Evolutionary conservation across 2,113 vertebrate species (phyloP).

Genomic region (Arothron firmamentum): DNA sequence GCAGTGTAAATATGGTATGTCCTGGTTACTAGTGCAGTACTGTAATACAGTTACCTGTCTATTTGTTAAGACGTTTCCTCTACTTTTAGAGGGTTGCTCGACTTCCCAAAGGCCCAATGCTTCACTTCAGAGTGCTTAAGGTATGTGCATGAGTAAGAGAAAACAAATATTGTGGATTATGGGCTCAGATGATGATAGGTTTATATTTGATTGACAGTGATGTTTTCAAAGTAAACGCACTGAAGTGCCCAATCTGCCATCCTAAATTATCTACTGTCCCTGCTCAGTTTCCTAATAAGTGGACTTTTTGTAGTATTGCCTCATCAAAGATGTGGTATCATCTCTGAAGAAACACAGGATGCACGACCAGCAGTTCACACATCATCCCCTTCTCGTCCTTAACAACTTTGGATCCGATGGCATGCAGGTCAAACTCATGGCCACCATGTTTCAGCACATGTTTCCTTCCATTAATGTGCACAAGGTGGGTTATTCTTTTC

Average conservation of each 20-base stretch:
- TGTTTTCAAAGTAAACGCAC: slow-evolving; percentile 74
- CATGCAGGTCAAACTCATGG: slow-evolving; percentile 91
- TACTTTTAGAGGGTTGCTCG: slow-evolving; percentile 81
- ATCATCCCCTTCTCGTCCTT: slow-evolving; percentile 86
- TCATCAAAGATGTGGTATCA: slow-evolving; percentile 86
- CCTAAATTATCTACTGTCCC: no score
- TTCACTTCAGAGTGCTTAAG: slow-evolving; percentile 82
- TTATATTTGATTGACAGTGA: slow-evolving; percentile 62
- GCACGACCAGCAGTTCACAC: slow-evolving; percentile 90
- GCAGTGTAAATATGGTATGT: slow-evolving; percentile 82
- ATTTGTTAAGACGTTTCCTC: background rate
- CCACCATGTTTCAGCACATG: slow-evolving; percentile 93
- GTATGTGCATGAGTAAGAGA: slow-evolving; percentile 51
- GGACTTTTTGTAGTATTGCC: slow-evolving; percentile 74
- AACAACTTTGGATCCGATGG: slow-evolving; percentile 86
- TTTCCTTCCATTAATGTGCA: slow-evolving; percentile 93
- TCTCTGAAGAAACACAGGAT: slow-evolving; percentile 87
- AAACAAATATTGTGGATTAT: background rate
- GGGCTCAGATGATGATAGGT: slow-evolving; percentile 59
- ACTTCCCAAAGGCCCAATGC: slow-evolving; percentile 85
- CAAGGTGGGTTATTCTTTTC: slow-evolving; percentile 67
- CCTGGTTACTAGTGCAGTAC: background rate
- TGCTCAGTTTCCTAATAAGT: background rate
- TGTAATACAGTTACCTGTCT: background rate
- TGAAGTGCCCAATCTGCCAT: slow-evolving; percentile 47